phyloP scores from a whole-genome alignment of 1,140 invertebrate genomes.

The Drosophila yakuba region DNA sequence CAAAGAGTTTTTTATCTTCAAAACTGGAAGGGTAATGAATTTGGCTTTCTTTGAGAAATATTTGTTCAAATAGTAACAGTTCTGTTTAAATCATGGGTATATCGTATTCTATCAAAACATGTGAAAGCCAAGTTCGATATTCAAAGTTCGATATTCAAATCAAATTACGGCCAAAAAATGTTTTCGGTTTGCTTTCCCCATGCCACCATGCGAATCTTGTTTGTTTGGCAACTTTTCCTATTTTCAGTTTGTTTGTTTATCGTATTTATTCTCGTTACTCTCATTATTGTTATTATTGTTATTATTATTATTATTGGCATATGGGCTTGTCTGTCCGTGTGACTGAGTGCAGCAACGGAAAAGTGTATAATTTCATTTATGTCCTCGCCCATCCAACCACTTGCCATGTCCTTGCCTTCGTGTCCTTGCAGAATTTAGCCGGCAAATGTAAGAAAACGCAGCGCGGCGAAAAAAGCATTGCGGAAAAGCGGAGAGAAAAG shows the following conservation, averaged over 20 bases:
- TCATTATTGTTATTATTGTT: conserved; percentile 30
- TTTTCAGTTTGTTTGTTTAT: conserved; percentile 48
- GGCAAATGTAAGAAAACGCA: conserved; percentile 34
- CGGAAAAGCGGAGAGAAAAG: conserved; percentile 48
- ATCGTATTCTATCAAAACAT: background rate
- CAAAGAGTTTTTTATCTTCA: background rate
- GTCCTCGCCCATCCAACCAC: background rate
- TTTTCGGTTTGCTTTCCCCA: conserved; percentile 13
- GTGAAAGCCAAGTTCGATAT: too few relatives aligned
- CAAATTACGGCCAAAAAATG: conserved; percentile 3
- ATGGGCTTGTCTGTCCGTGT: conserved; percentile 14
- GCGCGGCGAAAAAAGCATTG: conserved; percentile 29
- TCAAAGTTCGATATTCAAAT: background rate
- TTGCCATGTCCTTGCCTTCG: conserved; percentile 7
- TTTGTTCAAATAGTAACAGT: background rate
- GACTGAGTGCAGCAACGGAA: conserved; percentile 13
- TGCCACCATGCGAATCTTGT: background rate
- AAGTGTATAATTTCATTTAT: conserved; percentile 69
- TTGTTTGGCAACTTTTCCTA: conserved; percentile 45
- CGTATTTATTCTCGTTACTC: conserved; percentile 47
- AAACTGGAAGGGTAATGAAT: background rate
- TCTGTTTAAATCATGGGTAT: background rate
- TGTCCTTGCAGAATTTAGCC: conserved; percentile 34
- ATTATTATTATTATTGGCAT: conserved; percentile 40
- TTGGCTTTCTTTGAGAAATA: background rate